These are phyloP conservation scores for Polypterus bichir DNA, from an alignment of 2,113 vertebrate genomes.

Conservation along the genomic window DNA sequence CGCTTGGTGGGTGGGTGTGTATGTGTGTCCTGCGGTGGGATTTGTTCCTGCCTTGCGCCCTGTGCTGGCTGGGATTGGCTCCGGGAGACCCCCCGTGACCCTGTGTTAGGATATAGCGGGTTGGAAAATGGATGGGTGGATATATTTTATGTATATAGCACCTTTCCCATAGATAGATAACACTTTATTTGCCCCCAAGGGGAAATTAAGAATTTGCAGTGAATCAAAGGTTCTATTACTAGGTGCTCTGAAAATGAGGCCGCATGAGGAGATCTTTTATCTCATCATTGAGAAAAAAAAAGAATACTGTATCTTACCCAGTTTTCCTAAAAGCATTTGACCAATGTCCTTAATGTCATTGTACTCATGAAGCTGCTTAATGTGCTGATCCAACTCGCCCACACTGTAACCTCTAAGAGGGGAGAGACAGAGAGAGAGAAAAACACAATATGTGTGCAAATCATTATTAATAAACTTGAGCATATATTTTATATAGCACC, in stretches of 20 bases:
- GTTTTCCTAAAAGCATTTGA: slow-evolving; percentile 75
- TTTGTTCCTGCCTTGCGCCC: no score
- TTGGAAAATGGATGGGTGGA: no score
- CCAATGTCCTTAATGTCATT: slow-evolving; percentile 87
- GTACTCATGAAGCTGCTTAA: slow-evolving; percentile 79
- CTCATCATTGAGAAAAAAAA: not conserved
- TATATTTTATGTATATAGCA: no score
- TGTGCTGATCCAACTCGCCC: slow-evolving; percentile 72
- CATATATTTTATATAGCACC: no score
- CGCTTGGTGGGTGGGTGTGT: no score
- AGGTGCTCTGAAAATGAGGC: not conserved
- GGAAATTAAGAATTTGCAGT: not conserved
- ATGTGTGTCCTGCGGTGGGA: no score
- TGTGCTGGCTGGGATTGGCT: no score
- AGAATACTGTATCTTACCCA: slow-evolving; percentile 74
- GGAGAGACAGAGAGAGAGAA: slow-evolving; percentile 12
- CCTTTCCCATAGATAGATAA: no score
- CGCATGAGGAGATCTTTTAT: not conserved
- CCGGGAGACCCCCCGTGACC: no score
- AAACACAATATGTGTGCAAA: no score
- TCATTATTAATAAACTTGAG: no score
- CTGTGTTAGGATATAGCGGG: no score
- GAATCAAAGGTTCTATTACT: not conserved
- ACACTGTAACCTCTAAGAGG: slow-evolving; percentile 61
- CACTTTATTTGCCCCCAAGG: not conserved